Conservation (phyloP, 2,113 vertebrate species). For the Holacanthus passer region DNA sequence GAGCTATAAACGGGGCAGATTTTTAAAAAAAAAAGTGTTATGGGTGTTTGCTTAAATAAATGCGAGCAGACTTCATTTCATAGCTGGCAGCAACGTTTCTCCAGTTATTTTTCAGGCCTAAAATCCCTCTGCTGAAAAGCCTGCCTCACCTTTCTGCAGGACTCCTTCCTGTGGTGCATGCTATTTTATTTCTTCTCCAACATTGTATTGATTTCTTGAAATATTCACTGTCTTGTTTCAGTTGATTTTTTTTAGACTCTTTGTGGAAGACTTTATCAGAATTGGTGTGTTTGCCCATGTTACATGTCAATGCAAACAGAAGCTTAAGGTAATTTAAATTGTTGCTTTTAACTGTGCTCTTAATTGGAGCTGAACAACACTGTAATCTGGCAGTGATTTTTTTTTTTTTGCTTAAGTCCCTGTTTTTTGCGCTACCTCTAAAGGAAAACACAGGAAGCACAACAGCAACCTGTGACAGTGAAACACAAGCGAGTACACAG, state of each 20-base stretch:
- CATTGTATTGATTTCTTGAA: slow-evolving; percentile 46
- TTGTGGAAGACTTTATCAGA: slow-evolving; percentile 8
- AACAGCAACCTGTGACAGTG: slow-evolving; percentile 35
- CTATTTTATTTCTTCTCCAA: slow-evolving; percentile 1
- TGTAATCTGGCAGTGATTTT: neutral
- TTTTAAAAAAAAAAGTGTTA: slow-evolving; percentile 26
- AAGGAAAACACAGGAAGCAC: slow-evolving; percentile 23
- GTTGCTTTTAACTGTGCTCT: neutral
- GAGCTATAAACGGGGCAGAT: neutral
- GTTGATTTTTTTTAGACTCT: slow-evolving; percentile 22
- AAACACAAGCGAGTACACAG: slow-evolving; percentile 35
- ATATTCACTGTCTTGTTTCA: slow-evolving; percentile 7
- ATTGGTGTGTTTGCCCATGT: neutral
- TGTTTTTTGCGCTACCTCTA: slow-evolving; percentile 19
- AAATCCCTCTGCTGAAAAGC: slow-evolving; percentile 39
- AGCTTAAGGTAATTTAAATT: slow-evolving; percentile 20
- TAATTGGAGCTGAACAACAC: neutral
- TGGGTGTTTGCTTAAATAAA: slow-evolving; percentile 31
- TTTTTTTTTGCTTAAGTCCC: neutral
- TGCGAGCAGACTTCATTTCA: slow-evolving; percentile 40
- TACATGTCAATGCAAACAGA: slow-evolving; percentile 21
- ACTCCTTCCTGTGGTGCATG: slow-evolving; percentile 7
- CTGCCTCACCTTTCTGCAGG: slow-evolving; percentile 23
- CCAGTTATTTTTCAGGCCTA: slow-evolving; percentile 50
- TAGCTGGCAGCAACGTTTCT: slow-evolving; percentile 31